Conservation (phyloP, 1,140 invertebrate genomes). For the Diorhabda sublineata region DNA sequence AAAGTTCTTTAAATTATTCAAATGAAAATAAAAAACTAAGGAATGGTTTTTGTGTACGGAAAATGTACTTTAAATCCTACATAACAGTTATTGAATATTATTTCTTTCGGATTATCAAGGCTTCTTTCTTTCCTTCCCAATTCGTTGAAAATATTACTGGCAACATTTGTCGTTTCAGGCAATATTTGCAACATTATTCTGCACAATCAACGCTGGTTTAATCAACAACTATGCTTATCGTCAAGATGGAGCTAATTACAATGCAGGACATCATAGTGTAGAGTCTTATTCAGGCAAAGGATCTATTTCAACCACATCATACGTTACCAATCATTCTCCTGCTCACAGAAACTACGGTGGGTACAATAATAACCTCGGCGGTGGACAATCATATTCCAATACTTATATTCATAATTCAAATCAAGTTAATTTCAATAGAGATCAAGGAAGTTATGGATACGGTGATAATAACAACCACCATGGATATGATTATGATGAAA, state of each 20-base stretch:
- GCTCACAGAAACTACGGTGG: neutral
- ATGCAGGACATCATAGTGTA: neutral
- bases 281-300: neutral
- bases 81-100: too few species aligned
- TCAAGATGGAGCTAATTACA: neutral
- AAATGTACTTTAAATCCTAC: too few species aligned
- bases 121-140: too few species aligned
- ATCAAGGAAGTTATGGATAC: neutral
- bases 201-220: neutral
- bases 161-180: neutral
- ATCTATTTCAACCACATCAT: constrained; percentile 1
- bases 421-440: neutral
- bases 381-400: neutral
- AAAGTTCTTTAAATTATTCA: too few species aligned
- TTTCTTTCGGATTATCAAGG: too few species aligned
- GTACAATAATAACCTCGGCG: neutral
- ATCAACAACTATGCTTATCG: neutral
- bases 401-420: neutral
- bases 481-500: constrained; percentile 11
- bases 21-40: too few species aligned
- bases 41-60: too few species aligned
- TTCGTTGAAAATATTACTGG: too few species aligned
- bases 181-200: neutral
- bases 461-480: neutral
- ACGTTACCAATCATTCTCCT: neutral